Evolutionary conservation across 2,888 invertebrate genomes (phyloP).

Genomic region (Andrena chrysosceles): DNA sequence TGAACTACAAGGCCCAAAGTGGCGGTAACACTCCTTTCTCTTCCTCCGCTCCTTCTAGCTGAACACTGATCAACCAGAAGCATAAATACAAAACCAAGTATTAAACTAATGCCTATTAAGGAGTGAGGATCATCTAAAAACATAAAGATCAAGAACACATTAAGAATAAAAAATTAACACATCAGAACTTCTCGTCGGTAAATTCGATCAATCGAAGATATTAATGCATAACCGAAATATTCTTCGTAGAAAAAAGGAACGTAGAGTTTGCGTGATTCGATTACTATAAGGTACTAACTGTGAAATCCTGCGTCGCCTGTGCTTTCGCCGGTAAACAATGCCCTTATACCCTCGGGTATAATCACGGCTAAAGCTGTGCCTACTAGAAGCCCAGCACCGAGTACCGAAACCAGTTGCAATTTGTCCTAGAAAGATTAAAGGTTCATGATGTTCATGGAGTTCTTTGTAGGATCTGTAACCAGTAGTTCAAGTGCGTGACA

Average conservation of each 20-base stretch:
- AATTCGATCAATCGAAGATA: background rate
- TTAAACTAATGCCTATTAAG: conserved; percentile 96
- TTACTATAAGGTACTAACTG: conserved; percentile 54
- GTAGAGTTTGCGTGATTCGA: background rate
- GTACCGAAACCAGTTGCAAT: conserved; percentile 95
- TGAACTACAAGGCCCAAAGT: conserved; percentile 99
- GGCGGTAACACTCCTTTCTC: conserved; percentile 94
- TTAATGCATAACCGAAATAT: background rate
- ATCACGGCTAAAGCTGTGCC: conserved; percentile 99
- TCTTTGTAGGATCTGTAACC: conserved; percentile 58
- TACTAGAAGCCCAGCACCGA: conserved; percentile 98
- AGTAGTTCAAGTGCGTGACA: conserved; percentile 50
- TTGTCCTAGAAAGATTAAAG: conserved; percentile 90
- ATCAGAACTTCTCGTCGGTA: background rate
- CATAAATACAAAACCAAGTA: conserved; percentile 99
- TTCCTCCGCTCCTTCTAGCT: conserved; percentile 87
- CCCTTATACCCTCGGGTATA: conserved; percentile 98
- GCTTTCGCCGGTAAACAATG: conserved; percentile 86
- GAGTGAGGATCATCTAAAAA: conserved; percentile 88
- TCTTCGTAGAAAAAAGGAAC: background rate
- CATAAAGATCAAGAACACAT: conserved; percentile 27
- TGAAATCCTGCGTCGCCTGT: conserved; percentile 61
- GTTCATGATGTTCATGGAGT: conserved; percentile 62
- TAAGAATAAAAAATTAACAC: background rate
- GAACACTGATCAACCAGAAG: conserved; percentile 95